Evolutionary conservation across 2,888 invertebrate species (phyloP), one percentile per base, ranked within the genome.

Genomic region (Tryphoninae sp.): DNA sequence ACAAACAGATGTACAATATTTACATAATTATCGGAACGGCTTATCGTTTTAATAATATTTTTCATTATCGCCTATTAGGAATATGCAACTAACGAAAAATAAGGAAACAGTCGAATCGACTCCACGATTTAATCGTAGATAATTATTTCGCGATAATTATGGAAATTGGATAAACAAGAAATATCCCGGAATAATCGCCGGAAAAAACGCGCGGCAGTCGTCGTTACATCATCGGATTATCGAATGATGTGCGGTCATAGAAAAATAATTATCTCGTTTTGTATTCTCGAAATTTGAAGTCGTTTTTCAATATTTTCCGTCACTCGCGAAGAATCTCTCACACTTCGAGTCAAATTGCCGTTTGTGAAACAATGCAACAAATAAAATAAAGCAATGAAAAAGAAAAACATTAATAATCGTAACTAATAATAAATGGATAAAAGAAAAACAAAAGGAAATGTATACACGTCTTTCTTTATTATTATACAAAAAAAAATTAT

Each of bases 1-100:
- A 88, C 85, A 87, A 83, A 80, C 85, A 76, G 82, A 87, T 89
- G 49, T 88, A 88, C 88, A 89, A 81, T 89, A 89, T 89, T 87
- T 89, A 88, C 89, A 89, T 16, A 55, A 85, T 79, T 67, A 74
- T 82, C 45, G 78, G 68, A 77, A 83, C 69, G 40, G 58, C 74
- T 55, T 65, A 40, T 26, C 13, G 11, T 19, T 19, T 23, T 45
- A 26, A 23, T 33, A 55, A 19, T 68, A 67, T 4, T 26, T 23
- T 73, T 26, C 42, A 11, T 67, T 11, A 51, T 68, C 33, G 33
- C 33, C 33, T 58, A 26, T 64, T 55, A 3, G 33, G 55, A 68
- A 61, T 59, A 67, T 45, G 2, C 26, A 40, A 19, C 45, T n/a
- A 19, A 11, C 1, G 9, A 65, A 65, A 13, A 59, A 13, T 19